Conservation (phyloP, 2,888 invertebrate species). For the Anthrax anthrax region DNA sequence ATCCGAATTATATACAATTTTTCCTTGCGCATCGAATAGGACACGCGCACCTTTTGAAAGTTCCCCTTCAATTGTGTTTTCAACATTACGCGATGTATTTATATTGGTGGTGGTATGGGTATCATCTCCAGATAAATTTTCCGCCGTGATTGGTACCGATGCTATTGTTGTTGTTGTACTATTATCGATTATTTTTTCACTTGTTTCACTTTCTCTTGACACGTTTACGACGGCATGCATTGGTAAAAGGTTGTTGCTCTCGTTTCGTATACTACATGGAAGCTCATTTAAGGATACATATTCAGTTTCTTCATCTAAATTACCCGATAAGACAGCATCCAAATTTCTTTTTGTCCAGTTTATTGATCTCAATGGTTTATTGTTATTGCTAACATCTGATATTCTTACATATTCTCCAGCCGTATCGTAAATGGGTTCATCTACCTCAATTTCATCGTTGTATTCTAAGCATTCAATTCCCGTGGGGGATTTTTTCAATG, state of each 20-base stretch:
- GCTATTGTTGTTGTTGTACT: slow-evolving; percentile 7
- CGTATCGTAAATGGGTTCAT: slow-evolving; percentile 23
- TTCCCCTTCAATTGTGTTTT: not conserved
- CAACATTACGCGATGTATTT: not conserved
- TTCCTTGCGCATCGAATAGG: slow-evolving; percentile 70
- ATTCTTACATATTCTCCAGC: slow-evolving; percentile 74
- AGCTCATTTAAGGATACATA: slow-evolving; percentile 71
- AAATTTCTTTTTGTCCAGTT: slow-evolving; percentile 41
- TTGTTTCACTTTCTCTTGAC: not conserved
- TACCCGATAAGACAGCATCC: slow-evolving; percentile 44
- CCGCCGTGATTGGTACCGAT: not conserved
- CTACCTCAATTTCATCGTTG: not conserved
- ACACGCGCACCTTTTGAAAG: slow-evolving; percentile 60
- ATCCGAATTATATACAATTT: slow-evolving; percentile 77
- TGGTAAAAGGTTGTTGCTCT: slow-evolving; percentile 10
- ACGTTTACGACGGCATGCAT: not conserved
- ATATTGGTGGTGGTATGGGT: not conserved
- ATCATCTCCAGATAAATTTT: not conserved
- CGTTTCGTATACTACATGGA: slow-evolving; percentile 35
- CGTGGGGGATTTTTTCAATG: slow-evolving; percentile 38
- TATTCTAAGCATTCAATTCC: slow-evolving; percentile 35
- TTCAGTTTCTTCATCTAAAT: slow-evolving; percentile 52
- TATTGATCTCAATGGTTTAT: slow-evolving; percentile 31
- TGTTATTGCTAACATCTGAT: slow-evolving; percentile 67
- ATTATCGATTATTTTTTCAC: slow-evolving; percentile 1